These are phyloP conservation scores for Ptychodera flava DNA, from an alignment of 35 echinoderm and acorn worm species.

Conservation along the genomic window DNA sequence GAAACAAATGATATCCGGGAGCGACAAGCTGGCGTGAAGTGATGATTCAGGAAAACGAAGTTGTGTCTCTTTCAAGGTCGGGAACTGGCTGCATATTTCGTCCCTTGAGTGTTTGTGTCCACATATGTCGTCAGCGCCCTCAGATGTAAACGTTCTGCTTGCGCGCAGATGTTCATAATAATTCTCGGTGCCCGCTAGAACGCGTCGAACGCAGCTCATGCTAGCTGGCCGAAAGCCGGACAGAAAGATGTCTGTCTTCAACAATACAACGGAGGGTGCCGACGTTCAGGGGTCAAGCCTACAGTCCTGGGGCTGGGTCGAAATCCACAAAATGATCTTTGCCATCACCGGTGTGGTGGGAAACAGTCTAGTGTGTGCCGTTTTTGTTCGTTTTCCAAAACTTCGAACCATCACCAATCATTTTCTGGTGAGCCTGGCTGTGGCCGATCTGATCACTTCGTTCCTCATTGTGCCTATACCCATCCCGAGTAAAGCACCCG, in stretches of 20 bases:
- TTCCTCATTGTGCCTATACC: slow-evolving; percentile 46
- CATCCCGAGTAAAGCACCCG: slow-evolving; percentile 9
- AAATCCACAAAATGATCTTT: slow-evolving; percentile 55
- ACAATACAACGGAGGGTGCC: not conserved
- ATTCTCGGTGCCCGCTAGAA: too few species aligned
- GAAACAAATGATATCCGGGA: too few species aligned
- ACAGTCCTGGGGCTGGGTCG: slow-evolving; percentile 39
- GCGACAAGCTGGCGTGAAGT: too few species aligned
- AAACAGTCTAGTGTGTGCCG: slow-evolving; percentile 65
- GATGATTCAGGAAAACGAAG: too few species aligned
- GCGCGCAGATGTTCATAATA: too few species aligned
- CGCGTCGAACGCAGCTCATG: too few species aligned
- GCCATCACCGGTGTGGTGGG: slow-evolving; percentile 75
- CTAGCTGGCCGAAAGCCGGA: too few species aligned
- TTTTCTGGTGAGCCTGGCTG: slow-evolving; percentile 78
- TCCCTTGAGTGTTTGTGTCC: too few species aligned
- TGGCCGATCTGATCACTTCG: slow-evolving; percentile 73
- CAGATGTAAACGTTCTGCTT: too few species aligned
- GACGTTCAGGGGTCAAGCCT: not conserved
- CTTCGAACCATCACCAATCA: slow-evolving; percentile 93
- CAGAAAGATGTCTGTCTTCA: not conserved
- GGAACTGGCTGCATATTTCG: too few species aligned
- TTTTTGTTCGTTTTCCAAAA: slow-evolving; percentile 66
- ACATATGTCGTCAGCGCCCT: too few species aligned
- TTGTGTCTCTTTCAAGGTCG: too few species aligned